Base-by-base conservation (phyloP, 2,113 vertebrate species). In the Thunnus thynnus region DNA sequence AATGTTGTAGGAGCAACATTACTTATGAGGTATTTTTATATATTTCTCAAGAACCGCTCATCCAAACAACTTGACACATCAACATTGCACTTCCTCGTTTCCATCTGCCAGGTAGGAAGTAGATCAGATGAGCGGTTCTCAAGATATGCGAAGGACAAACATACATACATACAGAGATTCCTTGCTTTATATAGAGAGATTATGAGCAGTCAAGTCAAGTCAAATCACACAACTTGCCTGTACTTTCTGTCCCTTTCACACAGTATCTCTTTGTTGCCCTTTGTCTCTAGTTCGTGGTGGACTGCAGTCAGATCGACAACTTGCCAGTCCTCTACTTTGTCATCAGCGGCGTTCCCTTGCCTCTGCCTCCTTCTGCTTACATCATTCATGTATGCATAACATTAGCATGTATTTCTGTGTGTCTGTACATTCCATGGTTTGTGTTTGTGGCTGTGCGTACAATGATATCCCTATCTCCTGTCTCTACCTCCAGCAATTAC, bases 251-350 rank as follows among this genome's bases (percentile, higher is more conserved):
- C 9, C 5, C 17, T 65, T 36, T 68, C 27, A 72, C 27, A 41
- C 62, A 36, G 9, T 30, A 2, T 72, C 2, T 46, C 25, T 47
- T 46, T 63, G 41, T 44, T 68, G 13, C 36, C 61, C 16, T 79
- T 61, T 27, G 17, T 74, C 54, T 86, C 9, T n/a, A 94, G 93
- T 94, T 93, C 3, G 44, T 66, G 16, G 91, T 94, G 63, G 80
- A 83, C 85, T 95, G 91, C 66, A 78, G 76, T 81, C 63, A 80
- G 71, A 6, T 86, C 13, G 68, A 72, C 61, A 94, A 68, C 86
- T 47, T 94, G 65, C 93, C 94, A 8, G 92, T 92, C 47, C 44
- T 95, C 61, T 79, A 11, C 81, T 95, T 95, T 63, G 72, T 72
- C 30, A 90, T 94, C 76, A 90, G 58, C 3, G 92, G 91, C 16